These are phyloP conservation scores for Vanacampus margaritifer DNA, from an alignment of 2,113 vertebrate genomes.

Conservation along the genomic window DNA sequence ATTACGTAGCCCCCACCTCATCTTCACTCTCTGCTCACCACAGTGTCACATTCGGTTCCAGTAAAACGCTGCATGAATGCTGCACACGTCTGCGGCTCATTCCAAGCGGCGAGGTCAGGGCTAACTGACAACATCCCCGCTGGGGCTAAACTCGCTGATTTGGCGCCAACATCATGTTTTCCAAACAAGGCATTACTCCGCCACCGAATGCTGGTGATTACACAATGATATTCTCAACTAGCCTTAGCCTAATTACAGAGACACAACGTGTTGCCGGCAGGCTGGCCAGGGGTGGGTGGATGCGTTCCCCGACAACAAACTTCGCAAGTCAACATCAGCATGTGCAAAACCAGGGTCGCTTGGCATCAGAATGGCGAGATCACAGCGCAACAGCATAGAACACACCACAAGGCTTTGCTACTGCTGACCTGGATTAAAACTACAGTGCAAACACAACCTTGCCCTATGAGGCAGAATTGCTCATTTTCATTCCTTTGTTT, in stretches of 20 bases:
- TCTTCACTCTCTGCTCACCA: neutral
- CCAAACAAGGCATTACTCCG: conserved; percentile 50
- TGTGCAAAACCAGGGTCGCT: neutral
- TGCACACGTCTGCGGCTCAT: neutral
- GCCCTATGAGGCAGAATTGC: conserved; percentile 24
- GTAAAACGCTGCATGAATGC: neutral
- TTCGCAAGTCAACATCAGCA: conserved; percentile 32
- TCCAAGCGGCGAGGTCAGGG: neutral
- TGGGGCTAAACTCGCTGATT: conserved; percentile 39
- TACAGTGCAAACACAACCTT: conserved; percentile 14
- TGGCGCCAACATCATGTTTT: conserved; percentile 45
- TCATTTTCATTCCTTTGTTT: too few relatives aligned
- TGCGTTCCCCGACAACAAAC: conserved; percentile 29
- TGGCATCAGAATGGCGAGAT: too few relatives aligned
- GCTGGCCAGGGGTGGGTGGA: conserved; percentile 42
- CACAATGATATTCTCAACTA: conserved; percentile 50
- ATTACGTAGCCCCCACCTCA: neutral
- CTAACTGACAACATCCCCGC: conserved; percentile 14
- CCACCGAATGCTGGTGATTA: conserved; percentile 48
- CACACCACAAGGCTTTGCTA: neutral
- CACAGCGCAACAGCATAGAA: neutral
- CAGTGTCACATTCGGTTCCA: neutral
- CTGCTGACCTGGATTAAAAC: conserved; percentile 42
- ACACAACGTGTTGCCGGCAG: conserved; percentile 12
- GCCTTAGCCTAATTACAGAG: conserved; percentile 54